phyloP scores from a whole-genome alignment of 2,888 invertebrate species.

The Yponomeuta evonymella region DNA sequence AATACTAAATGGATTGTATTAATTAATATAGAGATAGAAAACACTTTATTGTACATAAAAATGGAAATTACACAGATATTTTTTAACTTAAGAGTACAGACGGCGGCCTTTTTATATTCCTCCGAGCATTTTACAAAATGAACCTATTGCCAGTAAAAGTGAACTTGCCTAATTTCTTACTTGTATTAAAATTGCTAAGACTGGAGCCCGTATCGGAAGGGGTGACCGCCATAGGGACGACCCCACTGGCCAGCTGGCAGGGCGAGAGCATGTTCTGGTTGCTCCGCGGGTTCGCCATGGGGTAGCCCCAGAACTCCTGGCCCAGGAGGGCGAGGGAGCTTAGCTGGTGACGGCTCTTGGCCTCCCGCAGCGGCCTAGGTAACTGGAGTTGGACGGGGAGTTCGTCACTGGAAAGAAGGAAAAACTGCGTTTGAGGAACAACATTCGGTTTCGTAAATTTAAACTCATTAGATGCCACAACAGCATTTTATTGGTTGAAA shows the following conservation, averaged over 20 bases:
- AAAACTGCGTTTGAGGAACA: too few species aligned
- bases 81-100: too few species aligned
- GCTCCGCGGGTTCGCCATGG: slow-evolving; percentile 84
- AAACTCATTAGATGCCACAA: too few species aligned
- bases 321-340: slow-evolving; percentile 93
- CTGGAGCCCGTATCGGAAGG: slow-evolving; percentile 83
- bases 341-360: slow-evolving; percentile 92
- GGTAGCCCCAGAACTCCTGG: slow-evolving; percentile 90
- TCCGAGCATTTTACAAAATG: too few species aligned
- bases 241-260: slow-evolving; percentile 52
- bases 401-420: slow-evolving; percentile 83
- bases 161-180: slow-evolving; percentile 41
- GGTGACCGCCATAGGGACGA: slow-evolving; percentile 68
- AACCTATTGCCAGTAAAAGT: too few species aligned
- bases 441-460: too few species aligned
- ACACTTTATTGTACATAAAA: too few species aligned
- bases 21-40: too few species aligned
- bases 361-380: slow-evolving; percentile 90
- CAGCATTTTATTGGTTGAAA: too few species aligned
- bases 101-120: too few species aligned
- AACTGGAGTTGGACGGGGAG: slow-evolving; percentile 92
- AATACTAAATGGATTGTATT: too few species aligned
- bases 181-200: slow-evolving; percentile 83
- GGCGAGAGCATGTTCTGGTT: slow-evolving; percentile 59
- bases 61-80: too few species aligned